These are phyloP conservation scores for Dromiciops gliroides DNA, from an alignment of 2,113 vertebrate genomes.

Conservation along the genomic window DNA sequence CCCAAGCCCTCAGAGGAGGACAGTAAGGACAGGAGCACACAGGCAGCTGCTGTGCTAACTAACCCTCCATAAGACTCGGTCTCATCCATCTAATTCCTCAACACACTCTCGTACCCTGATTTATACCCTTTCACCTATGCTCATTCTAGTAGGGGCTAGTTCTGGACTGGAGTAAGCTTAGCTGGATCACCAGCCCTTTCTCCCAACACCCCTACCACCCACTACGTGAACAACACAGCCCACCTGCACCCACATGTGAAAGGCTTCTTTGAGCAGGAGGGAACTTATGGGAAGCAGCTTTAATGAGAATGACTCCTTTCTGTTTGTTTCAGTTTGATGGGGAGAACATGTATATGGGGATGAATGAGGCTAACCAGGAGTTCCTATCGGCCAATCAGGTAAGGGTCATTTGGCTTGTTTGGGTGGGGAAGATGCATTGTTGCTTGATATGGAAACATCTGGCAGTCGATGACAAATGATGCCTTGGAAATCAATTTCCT, in stretches of 20 bases:
- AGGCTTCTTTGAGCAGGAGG: background rate
- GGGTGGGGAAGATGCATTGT: accelerated
- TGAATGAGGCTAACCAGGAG: slow-evolving; percentile 98
- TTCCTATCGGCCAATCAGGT: slow-evolving; percentile 97
- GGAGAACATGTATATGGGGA: slow-evolving; percentile 98
- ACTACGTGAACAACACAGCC: background rate
- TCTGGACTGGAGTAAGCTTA: background rate
- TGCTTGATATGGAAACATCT: background rate
- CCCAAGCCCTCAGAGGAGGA: background rate
- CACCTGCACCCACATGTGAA: background rate
- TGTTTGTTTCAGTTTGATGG: slow-evolving; percentile 96
- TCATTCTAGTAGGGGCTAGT: background rate
- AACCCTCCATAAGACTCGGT: background rate
- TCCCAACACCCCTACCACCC: background rate
- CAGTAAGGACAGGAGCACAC: background rate
- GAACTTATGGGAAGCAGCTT: background rate
- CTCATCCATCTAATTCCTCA: background rate
- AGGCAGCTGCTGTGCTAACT: background rate
- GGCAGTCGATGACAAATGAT: background rate
- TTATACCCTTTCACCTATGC: background rate
- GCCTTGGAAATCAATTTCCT: background rate
- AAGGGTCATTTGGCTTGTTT: slow-evolving; percentile 65
- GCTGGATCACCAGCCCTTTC: background rate
- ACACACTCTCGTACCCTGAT: no score
- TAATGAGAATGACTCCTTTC: slow-evolving; percentile 73